A percentile compares a stretch with the other conserved stretches of the same genome.
phyloP scores from a whole-genome alignment of 2,113 vertebrate species.

The Antennarius striatus region DNA sequence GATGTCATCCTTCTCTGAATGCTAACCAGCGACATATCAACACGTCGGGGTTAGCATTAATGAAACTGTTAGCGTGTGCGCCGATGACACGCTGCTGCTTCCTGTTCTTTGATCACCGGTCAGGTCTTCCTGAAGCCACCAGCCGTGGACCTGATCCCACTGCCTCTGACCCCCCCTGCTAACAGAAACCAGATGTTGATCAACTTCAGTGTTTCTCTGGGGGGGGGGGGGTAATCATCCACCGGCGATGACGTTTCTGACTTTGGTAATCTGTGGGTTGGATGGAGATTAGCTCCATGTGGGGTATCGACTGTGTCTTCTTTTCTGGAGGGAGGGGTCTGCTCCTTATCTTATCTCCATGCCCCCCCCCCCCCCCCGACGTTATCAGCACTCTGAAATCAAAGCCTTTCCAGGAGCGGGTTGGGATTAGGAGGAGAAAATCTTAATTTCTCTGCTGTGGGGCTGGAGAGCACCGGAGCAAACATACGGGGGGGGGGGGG shows the following conservation, averaged over 20 bases:
- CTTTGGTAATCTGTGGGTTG: conserved; percentile 64
- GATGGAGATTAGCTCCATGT: conserved; percentile 70
- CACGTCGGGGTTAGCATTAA: conserved; percentile 61
- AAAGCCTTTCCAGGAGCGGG: conserved; percentile 68
- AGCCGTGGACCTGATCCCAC: conserved; percentile 4
- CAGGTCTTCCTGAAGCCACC: conserved; percentile 5
- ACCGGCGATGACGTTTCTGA: conserved; percentile 48
- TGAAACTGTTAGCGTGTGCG: conserved; percentile 61
- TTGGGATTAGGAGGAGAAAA: conserved; percentile 55
- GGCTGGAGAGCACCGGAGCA: conserved; percentile 42
- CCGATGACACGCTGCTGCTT: conserved; percentile 8
- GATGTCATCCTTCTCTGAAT: conserved; percentile 51
- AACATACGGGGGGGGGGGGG: conserved; percentile 36
- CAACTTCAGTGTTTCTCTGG: conserved; percentile 38
- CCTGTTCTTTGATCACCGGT: background rate
- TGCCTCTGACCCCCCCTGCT: conserved; percentile 29
- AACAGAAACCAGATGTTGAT: conserved; percentile 3
- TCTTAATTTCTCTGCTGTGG: conserved; percentile 37
- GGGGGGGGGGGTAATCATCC: conserved; percentile 65
- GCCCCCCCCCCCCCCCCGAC: conserved; percentile 57
- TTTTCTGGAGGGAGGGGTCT: conserved; percentile 60
- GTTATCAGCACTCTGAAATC: conserved; percentile 72
- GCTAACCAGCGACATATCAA: conserved; percentile 47
- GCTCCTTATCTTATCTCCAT: conserved; percentile 66
- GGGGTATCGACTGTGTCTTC: conserved; percentile 55